These are phyloP conservation scores for Macrophya alboannulata DNA, from an alignment of 2,888 invertebrate species.

Conservation along the genomic window DNA sequence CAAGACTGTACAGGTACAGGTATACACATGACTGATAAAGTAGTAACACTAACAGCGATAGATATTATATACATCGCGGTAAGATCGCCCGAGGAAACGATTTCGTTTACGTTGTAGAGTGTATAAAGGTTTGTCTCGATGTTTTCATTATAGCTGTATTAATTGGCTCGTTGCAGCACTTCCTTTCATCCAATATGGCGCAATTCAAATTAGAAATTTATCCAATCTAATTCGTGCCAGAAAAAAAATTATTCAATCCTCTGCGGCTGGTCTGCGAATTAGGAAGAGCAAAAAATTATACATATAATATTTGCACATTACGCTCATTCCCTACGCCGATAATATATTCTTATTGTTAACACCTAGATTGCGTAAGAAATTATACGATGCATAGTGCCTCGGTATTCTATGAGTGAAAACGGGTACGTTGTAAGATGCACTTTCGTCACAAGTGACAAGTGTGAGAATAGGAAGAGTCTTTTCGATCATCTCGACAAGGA, in stretches of 20 bases:
- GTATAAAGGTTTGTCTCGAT: background rate
- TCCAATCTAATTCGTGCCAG: background rate
- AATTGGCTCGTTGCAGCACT: background rate
- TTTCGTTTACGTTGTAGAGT: background rate
- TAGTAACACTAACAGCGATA: slow-evolving; percentile 4
- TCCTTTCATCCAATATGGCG: background rate
- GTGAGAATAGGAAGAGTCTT: background rate
- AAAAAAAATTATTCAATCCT: background rate
- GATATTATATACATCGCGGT: background rate
- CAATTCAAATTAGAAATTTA: slow-evolving; percentile 20
- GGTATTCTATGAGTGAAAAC: background rate
- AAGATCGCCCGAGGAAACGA: slow-evolving; percentile 18
- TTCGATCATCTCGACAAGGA: background rate
- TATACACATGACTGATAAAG: slow-evolving; percentile 9
- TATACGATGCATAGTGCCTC: background rate
- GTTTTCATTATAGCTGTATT: background rate
- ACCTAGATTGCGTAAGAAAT: background rate
- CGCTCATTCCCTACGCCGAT: background rate
- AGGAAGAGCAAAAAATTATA: background rate
- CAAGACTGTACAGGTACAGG: background rate
- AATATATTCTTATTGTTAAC: background rate
- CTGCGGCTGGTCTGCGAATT: background rate
- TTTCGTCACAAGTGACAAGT: background rate
- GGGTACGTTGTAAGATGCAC: background rate
- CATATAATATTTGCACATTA: background rate